Conservation (phyloP, 1,140 invertebrate species). For the Temnothorax curvispinosus region DNA sequence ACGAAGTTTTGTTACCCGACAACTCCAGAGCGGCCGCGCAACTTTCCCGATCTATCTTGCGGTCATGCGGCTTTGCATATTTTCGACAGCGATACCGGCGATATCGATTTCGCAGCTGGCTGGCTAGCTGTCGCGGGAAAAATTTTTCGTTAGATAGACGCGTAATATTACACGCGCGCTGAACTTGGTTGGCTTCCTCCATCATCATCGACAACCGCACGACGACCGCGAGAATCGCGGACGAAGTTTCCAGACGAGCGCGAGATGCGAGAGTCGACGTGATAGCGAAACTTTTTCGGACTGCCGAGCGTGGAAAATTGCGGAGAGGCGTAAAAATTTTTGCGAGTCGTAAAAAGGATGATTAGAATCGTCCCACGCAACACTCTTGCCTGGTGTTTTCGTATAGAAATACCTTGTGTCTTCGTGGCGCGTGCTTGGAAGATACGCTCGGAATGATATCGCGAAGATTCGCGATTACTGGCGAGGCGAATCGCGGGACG, state of each 20-base stretch:
- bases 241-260: not conserved
- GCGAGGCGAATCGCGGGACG: not conserved
- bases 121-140: not conserved
- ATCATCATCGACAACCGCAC: not conserved
- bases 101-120: conserved; percentile 19
- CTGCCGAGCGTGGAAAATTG: conserved; percentile 11
- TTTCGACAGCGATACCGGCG: conserved; percentile 26
- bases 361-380: conserved; percentile 19
- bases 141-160: conserved; percentile 20
- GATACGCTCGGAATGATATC: not conserved
- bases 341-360: conserved; percentile 21
- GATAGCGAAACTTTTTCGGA: conserved; percentile 20
- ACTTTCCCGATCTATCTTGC: conserved; percentile 35
- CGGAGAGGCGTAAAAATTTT: conserved; percentile 10
- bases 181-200: conserved; percentile 15
- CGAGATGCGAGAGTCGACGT: not conserved
- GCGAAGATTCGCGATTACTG: not conserved
- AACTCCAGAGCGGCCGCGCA: not conserved
- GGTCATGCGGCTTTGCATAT: conserved; percentile 8
- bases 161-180: not conserved
- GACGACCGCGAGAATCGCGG: not conserved
- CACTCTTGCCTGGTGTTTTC: not conserved
- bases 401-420: not conserved
- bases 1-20: conserved; percentile 9
- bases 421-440: not conserved